phyloP scores from a whole-genome alignment of 2,888 invertebrate genomes.

The Drosophila fungiperda region DNA sequence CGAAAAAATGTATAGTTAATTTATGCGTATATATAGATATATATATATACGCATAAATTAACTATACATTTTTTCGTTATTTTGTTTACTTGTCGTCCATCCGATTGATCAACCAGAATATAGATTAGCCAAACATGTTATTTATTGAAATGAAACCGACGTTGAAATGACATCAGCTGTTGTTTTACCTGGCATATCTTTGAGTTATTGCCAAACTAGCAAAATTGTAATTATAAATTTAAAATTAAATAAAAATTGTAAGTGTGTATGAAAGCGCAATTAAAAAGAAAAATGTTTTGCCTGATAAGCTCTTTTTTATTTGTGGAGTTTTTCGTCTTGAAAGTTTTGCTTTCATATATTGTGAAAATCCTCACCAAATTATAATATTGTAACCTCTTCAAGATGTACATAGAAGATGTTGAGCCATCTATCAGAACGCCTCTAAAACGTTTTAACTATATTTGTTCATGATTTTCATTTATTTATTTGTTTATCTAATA shows the following conservation, averaged over 20 bases:
- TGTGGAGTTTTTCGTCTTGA: neutral
- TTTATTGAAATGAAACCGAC: conserved; percentile 43
- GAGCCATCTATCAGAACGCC: neutral
- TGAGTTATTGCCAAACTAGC: conserved; percentile 39
- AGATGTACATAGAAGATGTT: neutral
- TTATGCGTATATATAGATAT: conserved; percentile 12
- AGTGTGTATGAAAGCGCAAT: conserved; percentile 19
- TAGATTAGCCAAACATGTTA: conserved; percentile 50
- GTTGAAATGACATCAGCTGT: conserved; percentile 7
- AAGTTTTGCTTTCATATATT: neutral
- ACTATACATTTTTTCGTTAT: conserved; percentile 9
- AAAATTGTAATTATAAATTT: conserved; percentile 34
- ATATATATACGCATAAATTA: conserved; percentile 5
- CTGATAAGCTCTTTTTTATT: neutral
- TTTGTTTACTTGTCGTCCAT: conserved; percentile 6
- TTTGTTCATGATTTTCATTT: neutral
- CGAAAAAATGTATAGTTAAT: no score
- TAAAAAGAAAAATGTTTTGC: conserved; percentile 30
- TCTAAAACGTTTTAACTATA: neutral
- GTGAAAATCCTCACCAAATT: neutral
- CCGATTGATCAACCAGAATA: conserved; percentile 15
- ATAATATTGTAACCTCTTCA: neutral
- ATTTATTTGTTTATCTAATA: conserved; percentile 6
- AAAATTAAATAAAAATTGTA: conserved; percentile 25
- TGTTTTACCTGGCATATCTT: conserved; percentile 24